Conservation (phyloP, 2,113 vertebrate genomes). For the Taurulus bubalis region DNA sequence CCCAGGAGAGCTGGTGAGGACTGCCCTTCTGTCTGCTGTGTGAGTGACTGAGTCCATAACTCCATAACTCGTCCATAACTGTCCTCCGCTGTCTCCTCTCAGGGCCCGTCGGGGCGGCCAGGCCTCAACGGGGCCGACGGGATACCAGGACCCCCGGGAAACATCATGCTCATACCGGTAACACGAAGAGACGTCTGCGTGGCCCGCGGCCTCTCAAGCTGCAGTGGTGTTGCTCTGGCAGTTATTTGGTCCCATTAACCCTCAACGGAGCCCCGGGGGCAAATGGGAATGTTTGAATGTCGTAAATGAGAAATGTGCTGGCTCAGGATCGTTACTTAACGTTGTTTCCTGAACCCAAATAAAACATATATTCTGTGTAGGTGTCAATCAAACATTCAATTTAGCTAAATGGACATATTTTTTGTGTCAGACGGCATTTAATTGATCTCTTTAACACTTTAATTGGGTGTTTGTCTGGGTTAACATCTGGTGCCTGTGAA, state of each 20-base stretch:
- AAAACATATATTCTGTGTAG: background rate
- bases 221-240: conserved; percentile 21
- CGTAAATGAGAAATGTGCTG: conserved; percentile 5
- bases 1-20: conserved; percentile 91
- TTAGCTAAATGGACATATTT: background rate
- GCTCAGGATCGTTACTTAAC: background rate
- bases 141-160: conserved; percentile 94
- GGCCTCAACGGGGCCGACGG: conserved; percentile 95
- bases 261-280: conserved; percentile 20
- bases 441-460: background rate
- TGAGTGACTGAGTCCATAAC: background rate
- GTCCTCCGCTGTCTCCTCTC: conserved; percentile 32
- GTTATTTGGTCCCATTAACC: conserved; percentile 46
- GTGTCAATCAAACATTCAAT: background rate
- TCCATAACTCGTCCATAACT: background rate
- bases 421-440: background rate
- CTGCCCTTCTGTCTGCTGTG: background rate
- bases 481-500: background rate
- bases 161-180: conserved; percentile 95
- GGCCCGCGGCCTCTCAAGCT: conserved; percentile 9
- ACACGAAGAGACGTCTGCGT: conserved; percentile 56
- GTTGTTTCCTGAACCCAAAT: background rate
- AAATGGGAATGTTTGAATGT: conserved; percentile 27
- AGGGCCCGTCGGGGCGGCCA: conserved; percentile 91
- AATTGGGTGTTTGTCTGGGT: background rate